Percentiles rank a stretch among this genome's conserved stretches.
Evolutionary conservation across 2,888 invertebrate genomes (phyloP).

Genomic region (Cheilosia scutellata): DNA sequence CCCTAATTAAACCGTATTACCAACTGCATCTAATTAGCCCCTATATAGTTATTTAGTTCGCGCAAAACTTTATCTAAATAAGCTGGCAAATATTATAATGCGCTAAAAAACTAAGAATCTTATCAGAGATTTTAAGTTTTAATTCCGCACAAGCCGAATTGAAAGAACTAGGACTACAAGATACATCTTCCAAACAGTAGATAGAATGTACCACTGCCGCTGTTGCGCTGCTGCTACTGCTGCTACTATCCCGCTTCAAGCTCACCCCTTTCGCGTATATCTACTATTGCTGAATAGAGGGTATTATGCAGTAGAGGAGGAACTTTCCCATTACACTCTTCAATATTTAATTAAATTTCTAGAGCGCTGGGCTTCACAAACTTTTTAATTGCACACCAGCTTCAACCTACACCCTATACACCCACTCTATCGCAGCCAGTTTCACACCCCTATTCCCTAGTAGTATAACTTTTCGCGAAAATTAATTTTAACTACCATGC

Average conservation of each 20-base stretch:
- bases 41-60: constrained; percentile 8
- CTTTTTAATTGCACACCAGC: constrained; percentile 78
- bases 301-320: constrained; percentile 69
- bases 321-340: constrained; percentile 78
- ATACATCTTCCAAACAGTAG: constrained; percentile 46
- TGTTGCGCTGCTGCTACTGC: constrained; percentile 15
- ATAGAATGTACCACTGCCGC: constrained; percentile 27
- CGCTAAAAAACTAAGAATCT: constrained; percentile 56
- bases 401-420: constrained; percentile 41
- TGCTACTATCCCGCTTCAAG: constrained; percentile 18
- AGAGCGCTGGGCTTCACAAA: constrained; percentile 76
- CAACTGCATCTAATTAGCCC: constrained; percentile 47
- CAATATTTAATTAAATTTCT: constrained; percentile 78
- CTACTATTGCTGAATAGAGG: constrained; percentile 56
- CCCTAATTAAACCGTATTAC: neutral
- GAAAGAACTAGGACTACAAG: constrained; percentile 63
- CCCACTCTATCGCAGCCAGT: constrained; percentile 15
- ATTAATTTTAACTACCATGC: constrained; percentile 77
- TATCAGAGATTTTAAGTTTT: constrained; percentile 66
- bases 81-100: constrained; percentile 68
- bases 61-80: constrained; percentile 64
- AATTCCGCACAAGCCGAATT: constrained; percentile 32
- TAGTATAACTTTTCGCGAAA: constrained; percentile 77
- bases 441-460: constrained; percentile 63
- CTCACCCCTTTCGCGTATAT: constrained; percentile 22